Percentiles rank a stretch among this genome's conserved stretches.
Evolutionary conservation across 2,797 vertebrate species (phyloP).

Genomic region (Hemitrygon akajei): DNA sequence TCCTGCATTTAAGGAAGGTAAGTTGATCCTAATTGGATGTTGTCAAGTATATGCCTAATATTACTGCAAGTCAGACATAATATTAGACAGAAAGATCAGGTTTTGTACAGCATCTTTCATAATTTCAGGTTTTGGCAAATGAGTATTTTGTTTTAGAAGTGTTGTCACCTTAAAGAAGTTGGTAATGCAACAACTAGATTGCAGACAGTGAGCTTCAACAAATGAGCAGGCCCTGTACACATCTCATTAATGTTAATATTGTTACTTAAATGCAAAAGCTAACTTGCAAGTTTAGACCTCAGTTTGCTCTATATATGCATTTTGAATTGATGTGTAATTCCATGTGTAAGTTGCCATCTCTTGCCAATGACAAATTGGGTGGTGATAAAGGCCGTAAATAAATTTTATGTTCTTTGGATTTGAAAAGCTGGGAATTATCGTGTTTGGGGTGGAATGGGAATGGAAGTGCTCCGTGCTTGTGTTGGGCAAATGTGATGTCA

Average conservation of each 20-base stretch:
- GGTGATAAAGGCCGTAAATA: background rate
- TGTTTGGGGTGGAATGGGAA: no score
- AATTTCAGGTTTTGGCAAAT: background rate
- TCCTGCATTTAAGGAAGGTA: constrained; percentile 74
- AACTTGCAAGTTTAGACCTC: background rate
- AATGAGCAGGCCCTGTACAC: background rate
- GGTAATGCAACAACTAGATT: background rate
- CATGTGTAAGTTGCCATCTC: background rate
- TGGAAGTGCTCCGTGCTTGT: no score
- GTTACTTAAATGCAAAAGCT: background rate
- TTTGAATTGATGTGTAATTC: background rate
- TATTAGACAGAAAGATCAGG: background rate
- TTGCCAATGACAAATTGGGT: background rate
- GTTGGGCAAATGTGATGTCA: no score
- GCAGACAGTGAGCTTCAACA: background rate
- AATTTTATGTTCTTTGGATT: background rate
- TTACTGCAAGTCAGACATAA: background rate
- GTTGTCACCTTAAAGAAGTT: background rate
- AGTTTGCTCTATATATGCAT: background rate
- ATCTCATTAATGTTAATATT: background rate
- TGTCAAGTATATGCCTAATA: background rate
- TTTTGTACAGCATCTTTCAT: background rate
- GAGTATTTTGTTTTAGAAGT: background rate
- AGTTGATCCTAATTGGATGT: constrained; percentile 40
- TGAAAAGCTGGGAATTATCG: background rate